Percentiles rank a stretch among this genome's conserved stretches.
Evolutionary conservation across 2,113 vertebrate species (phyloP).

Genomic region (Megaceryle torquata): DNA sequence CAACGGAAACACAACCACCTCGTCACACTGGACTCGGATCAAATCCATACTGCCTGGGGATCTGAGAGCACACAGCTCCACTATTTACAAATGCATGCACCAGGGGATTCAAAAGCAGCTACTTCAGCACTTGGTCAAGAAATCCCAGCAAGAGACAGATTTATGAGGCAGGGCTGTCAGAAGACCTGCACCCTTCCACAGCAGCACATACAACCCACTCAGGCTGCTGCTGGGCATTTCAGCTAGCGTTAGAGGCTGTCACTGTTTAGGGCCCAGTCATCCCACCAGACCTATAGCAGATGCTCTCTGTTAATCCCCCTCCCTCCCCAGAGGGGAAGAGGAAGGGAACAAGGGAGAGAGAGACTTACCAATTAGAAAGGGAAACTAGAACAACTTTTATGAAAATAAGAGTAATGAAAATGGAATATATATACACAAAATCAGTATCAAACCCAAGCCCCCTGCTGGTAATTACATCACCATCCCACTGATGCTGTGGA

Average conservation of each 20-base stretch:
- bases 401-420: no score
- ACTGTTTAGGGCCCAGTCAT: no score
- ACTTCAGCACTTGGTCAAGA: not conserved
- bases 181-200: not conserved
- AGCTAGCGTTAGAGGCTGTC: not conserved
- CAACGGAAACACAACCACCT: not conserved
- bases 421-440: no score
- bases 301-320: no score
- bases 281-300: no score
- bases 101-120: not conserved
- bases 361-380: no score
- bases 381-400: no score
- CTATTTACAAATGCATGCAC: not conserved
- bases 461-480: no score
- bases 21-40: not conserved
- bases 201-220: accelerated
- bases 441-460: no score
- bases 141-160: accelerated
- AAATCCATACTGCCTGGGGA: not conserved
- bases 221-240: not conserved
- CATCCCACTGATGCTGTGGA: no score
- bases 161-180: not conserved
- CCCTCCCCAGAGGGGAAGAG: no score
- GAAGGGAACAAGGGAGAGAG: no score
- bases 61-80: not conserved